phyloP scores from a whole-genome alignment of 2,797 vertebrate species.

The Staurois parvus region DNA sequence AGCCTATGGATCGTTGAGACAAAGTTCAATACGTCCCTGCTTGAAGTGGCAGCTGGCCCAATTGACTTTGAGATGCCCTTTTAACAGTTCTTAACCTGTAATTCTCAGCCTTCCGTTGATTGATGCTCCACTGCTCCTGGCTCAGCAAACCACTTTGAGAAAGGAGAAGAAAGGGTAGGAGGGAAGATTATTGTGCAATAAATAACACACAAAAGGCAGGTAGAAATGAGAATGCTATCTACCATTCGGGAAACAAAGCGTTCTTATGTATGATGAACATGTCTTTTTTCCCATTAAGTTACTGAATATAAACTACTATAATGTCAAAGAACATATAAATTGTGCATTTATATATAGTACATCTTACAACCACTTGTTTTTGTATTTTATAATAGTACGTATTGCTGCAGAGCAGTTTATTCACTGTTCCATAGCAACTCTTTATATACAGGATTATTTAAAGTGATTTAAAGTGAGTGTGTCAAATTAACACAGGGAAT shows the following conservation, averaged over 20 bases:
- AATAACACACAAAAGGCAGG: slow-evolving; percentile 51
- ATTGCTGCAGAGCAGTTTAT: neutral
- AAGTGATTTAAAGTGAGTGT: neutral
- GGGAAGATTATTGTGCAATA: slow-evolving; percentile 59
- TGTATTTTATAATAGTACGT: slow-evolving; percentile 10
- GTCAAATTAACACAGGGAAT: neutral
- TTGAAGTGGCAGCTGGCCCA: slow-evolving; percentile 58
- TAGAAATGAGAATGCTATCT: slow-evolving; percentile 46
- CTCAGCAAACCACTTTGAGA: slow-evolving; percentile 56
- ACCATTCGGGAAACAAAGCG: slow-evolving; percentile 44
- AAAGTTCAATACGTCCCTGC: slow-evolving; percentile 60
- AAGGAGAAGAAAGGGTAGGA: slow-evolving; percentile 50
- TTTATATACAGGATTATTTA: neutral
- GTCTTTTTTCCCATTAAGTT: slow-evolving; percentile 31
- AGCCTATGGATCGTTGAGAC: slow-evolving; percentile 55
- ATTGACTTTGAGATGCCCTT: slow-evolving; percentile 61
- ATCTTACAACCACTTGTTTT: slow-evolving; percentile 4
- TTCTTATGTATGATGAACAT: slow-evolving; percentile 23
- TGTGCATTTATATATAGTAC: slow-evolving; percentile 28
- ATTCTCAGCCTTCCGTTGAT: slow-evolving; percentile 57
- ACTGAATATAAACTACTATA: slow-evolving; percentile 43
- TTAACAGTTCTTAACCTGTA: slow-evolving; percentile 60
- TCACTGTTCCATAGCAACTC: neutral
- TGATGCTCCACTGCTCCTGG: slow-evolving; percentile 50
- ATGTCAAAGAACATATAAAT: slow-evolving; percentile 36